Conservation (phyloP, 2,888 invertebrate species). For the Crepidodera aurea region DNA sequence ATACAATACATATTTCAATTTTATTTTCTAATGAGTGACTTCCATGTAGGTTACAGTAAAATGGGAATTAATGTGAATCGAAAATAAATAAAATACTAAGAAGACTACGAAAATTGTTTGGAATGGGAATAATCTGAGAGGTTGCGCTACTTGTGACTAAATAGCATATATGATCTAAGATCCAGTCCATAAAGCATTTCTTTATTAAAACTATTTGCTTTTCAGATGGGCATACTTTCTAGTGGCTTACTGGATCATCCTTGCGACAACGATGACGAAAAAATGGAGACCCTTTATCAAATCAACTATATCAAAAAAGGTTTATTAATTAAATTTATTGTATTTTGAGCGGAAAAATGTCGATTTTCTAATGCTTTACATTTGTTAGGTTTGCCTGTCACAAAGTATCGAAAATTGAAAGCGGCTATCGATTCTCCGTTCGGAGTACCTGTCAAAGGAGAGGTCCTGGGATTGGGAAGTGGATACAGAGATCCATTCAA, state of each 20-base stretch:
- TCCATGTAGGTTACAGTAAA: too few relatives aligned
- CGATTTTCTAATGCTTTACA: too few relatives aligned
- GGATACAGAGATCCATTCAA: slow-evolving; percentile 71
- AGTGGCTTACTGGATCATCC: slow-evolving; percentile 72
- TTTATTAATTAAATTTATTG: slow-evolving; percentile 41
- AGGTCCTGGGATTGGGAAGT: slow-evolving; percentile 65
- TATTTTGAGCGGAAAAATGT: neutral
- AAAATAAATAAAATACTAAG: too few relatives aligned
- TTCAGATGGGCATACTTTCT: slow-evolving; percentile 68
- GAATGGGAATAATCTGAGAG: too few relatives aligned
- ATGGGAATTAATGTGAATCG: too few relatives aligned
- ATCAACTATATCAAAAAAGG: slow-evolving; percentile 69
- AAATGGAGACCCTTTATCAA: slow-evolving; percentile 71
- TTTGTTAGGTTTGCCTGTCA: slow-evolving; percentile 65
- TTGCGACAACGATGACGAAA: slow-evolving; percentile 69
- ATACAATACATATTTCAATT: too few relatives aligned
- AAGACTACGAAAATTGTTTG: too few relatives aligned
- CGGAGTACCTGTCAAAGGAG: slow-evolving; percentile 67
- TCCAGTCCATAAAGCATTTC: too few relatives aligned
- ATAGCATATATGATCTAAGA: too few relatives aligned
- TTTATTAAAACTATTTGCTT: slow-evolving; percentile 9
- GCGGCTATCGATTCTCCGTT: slow-evolving; percentile 69
- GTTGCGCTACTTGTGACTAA: too few relatives aligned
- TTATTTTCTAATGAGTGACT: too few relatives aligned
- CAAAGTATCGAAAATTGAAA: slow-evolving; percentile 66